Conservation (phyloP, 2,888 invertebrate genomes). For the Xestia ashworthii region DNA sequence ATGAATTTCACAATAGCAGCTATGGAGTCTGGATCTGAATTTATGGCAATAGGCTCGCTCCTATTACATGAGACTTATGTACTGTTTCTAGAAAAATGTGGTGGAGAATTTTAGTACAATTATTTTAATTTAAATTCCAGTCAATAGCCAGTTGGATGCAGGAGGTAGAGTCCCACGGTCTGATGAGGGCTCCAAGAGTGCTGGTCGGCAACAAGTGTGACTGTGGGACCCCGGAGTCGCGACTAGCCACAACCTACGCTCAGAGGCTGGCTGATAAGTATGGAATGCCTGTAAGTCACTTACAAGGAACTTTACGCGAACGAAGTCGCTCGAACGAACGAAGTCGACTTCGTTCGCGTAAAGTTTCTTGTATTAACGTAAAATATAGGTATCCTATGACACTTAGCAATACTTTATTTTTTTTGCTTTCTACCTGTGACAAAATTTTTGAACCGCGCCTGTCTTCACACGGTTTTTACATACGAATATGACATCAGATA, state of each 20-base stretch:
- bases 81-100: neutral
- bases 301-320: too few relatives aligned
- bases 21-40: too few relatives aligned
- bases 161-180: slow-evolving; percentile 93
- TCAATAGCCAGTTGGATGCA: slow-evolving; percentile 94
- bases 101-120: neutral
- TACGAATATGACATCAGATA: too few relatives aligned
- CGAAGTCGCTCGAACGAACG: too few relatives aligned
- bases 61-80: neutral
- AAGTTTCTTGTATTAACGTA: too few relatives aligned
- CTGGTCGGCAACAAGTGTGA: slow-evolving; percentile 96
- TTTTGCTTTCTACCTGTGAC: too few relatives aligned
- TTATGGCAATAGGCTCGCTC: neutral
- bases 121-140: slow-evolving; percentile 72
- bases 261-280: slow-evolving; percentile 93
- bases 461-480: neutral
- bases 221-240: slow-evolving; percentile 89
- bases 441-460: too few relatives aligned
- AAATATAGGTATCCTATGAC: too few relatives aligned
- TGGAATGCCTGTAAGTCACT: slow-evolving; percentile 92
- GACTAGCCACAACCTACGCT: slow-evolving; percentile 93
- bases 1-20: too few relatives aligned
- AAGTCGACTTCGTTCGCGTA: too few relatives aligned
- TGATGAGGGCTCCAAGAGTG: slow-evolving; percentile 92
- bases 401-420: too few relatives aligned